phyloP scores from a whole-genome alignment of 2,113 vertebrate species.

The Craseonycteris thonglongyai region DNA sequence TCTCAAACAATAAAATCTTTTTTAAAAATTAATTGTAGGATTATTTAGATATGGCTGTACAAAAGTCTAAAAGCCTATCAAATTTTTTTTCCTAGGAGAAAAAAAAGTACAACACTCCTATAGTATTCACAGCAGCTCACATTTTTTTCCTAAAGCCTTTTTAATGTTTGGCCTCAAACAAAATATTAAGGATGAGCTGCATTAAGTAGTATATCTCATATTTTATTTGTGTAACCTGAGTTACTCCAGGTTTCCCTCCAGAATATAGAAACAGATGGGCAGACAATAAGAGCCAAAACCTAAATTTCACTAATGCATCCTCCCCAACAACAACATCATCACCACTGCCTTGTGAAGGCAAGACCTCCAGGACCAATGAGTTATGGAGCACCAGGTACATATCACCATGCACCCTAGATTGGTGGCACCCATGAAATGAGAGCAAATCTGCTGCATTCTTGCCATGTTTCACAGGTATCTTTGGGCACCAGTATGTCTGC shows the following conservation, averaged over 20 bases:
- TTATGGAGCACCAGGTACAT: background rate
- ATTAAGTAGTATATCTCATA: background rate
- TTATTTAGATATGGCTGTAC: background rate
- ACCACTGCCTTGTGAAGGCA: background rate
- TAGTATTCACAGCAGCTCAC: background rate
- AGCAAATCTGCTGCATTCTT: background rate
- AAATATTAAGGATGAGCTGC: background rate
- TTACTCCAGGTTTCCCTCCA: background rate
- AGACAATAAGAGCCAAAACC: background rate
- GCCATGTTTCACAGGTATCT: background rate
- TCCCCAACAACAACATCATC: too few species aligned
- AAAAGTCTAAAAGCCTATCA: slow-evolving; percentile 26
- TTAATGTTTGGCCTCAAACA: slow-evolving; percentile 10
- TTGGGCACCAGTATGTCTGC: background rate
- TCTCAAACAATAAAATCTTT: too few species aligned
- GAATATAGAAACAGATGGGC: background rate
- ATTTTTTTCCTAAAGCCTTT: slow-evolving; percentile 13
- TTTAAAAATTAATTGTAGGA: slow-evolving; percentile 15
- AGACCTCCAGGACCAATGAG: background rate
- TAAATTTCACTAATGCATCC: background rate
- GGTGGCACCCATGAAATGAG: background rate
- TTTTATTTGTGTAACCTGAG: slow-evolving; percentile 20
- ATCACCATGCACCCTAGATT: background rate
- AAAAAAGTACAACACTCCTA: background rate
- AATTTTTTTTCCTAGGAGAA: background rate